Evolutionary conservation across 2,113 vertebrate genomes (phyloP), one percentile per base, ranked within the genome.

Genomic region (Chascanopsetta lugubris): DNA sequence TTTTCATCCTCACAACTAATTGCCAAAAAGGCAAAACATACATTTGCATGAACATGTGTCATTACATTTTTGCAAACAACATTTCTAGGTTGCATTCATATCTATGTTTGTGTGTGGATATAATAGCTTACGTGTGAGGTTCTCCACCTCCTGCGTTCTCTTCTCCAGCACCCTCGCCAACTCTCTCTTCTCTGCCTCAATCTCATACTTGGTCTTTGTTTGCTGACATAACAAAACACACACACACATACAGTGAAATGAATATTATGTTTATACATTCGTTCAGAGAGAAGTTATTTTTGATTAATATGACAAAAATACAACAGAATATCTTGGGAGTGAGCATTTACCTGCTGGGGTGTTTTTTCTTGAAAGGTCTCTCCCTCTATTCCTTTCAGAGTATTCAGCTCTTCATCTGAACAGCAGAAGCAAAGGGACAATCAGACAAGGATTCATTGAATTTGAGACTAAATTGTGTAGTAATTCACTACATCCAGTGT

Each of bases 181-280:
- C 83, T 99, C 96, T 85, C 95, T 88, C 80, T 95, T 98, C 81
- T 99, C 97, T 70, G 95, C 95, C 86, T 98, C 97, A 54, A 97
- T 89, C 75, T 98, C 96, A 91, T 97, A 95, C 77, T 96, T 97
- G 46, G 94, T 84, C 87, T 95, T 94, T 46, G 80, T 81, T 76
- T 89, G 73, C 83, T 85, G 50, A n/a, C n/a, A n/a, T 2, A 24
- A 8, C 61, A 3, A 65, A 9, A 69, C 4, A 47, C 0, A 51
- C 2, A 65, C 5, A 65, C 15, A 77, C 15, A 13, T 48, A 5
- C 15, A 36, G 32, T 34, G 4, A 10, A 10, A 13, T 4, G 11
- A 34, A 11, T 34, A 11, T 34, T 34, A 3, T 34, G 2, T 10
- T 11, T 11, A 0, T 30, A n/a, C n/a, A n/a, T n/a, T n/a, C n/a